Conservation (phyloP, 2,888 invertebrate genomes). For the Nomada fucata region DNA sequence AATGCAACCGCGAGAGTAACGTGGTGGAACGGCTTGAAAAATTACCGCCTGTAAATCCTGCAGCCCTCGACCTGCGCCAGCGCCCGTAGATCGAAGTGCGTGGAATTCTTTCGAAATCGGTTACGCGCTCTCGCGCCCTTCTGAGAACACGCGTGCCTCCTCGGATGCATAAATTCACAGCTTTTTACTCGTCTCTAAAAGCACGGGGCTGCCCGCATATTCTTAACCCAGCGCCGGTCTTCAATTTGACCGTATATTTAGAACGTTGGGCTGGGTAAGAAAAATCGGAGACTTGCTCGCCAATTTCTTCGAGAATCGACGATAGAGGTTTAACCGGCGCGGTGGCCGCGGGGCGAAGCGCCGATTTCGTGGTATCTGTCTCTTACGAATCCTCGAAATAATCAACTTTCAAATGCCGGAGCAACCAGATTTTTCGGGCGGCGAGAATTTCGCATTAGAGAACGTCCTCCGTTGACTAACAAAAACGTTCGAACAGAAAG, state of each 20-base stretch:
- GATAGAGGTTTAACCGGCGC: no score
- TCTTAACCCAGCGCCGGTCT: background rate
- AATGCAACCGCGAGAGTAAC: constrained; percentile 38
- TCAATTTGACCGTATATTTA: background rate
- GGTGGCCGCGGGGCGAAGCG: no score
- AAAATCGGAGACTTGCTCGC: no score
- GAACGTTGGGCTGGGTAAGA: background rate
- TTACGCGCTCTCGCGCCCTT: constrained; percentile 18
- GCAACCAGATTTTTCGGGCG: no score
- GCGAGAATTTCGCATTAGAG: no score
- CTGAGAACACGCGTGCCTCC: constrained; percentile 2
- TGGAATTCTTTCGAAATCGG: constrained; percentile 61
- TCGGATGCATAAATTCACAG: constrained; percentile 25
- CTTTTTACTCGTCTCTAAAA: constrained; percentile 10
- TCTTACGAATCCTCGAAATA: no score
- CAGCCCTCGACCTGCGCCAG: constrained; percentile 33
- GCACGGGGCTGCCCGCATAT: background rate
- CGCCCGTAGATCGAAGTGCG: constrained; percentile 42
- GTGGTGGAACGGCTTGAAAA: constrained; percentile 64
- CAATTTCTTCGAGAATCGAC: no score
- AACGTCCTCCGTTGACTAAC: no score
- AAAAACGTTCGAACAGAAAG: no score
- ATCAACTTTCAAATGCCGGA: no score
- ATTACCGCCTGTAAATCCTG: constrained; percentile 65
- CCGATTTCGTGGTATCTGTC: no score